phyloP scores from a whole-genome alignment of 2,113 vertebrate genomes.

The Microcebus ravelobensis region DNA sequence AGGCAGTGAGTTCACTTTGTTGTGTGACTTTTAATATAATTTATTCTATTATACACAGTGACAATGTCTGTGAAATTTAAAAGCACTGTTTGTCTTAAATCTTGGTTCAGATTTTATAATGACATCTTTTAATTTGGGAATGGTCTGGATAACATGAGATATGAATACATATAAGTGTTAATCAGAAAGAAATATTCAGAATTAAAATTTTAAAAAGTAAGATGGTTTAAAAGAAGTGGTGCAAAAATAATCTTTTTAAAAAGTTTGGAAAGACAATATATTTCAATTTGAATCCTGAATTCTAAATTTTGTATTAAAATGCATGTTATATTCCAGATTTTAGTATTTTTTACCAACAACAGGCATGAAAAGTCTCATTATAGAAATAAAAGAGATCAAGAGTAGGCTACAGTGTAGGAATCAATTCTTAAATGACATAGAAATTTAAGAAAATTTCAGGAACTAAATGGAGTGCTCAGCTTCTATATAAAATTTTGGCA shows the following conservation, averaged over 20 bases:
- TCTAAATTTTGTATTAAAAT: background rate
- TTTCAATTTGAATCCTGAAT: background rate
- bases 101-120: slow-evolving; percentile 13
- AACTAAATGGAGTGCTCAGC: background rate
- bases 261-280: background rate
- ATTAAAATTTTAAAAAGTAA: background rate
- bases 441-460: background rate
- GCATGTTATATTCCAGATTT: background rate
- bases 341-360: background rate
- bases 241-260: background rate
- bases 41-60: background rate
- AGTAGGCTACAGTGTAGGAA: background rate
- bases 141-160: background rate
- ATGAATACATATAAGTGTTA: background rate
- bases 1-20: background rate
- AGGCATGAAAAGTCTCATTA: background rate
- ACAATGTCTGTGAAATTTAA: background rate
- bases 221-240: background rate
- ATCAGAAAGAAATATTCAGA: background rate
- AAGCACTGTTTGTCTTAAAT: background rate
- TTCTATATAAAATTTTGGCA: background rate
- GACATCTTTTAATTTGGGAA: background rate
- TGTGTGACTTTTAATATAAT: background rate
- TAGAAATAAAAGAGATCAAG: background rate
- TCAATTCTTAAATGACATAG: background rate